These are phyloP conservation scores for Zeugodacus cucurbitae DNA, from an alignment of 1,140 invertebrate genomes.

Conservation along the genomic window DNA sequence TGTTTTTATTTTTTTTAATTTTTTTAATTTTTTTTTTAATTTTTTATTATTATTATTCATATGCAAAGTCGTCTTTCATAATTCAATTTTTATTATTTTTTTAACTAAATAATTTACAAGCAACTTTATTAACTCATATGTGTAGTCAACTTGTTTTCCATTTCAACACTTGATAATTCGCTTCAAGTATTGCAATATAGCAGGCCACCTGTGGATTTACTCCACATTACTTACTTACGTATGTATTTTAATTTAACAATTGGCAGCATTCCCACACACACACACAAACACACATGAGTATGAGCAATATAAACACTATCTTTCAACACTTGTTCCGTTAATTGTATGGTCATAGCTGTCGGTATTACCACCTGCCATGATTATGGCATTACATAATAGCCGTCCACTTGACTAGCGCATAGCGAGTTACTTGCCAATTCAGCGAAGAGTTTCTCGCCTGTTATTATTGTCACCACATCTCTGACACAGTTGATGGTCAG, in stretches of 20 bases:
- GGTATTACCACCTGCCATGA: not conserved
- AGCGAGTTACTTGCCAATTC: not conserved
- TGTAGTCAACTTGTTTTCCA: not conserved
- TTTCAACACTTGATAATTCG: no score
- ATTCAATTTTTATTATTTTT: no score
- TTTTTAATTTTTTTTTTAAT: no score
- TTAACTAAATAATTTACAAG: not conserved
- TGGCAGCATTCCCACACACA: no score
- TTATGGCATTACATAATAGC: not conserved
- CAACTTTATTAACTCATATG: not conserved
- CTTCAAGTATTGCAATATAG: no score
- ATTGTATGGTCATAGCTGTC: not conserved
- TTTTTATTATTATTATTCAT: no score
- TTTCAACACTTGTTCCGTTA: conserved; percentile 17
- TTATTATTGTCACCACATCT: not conserved
- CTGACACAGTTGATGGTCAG: not conserved
- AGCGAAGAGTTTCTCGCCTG: not conserved
- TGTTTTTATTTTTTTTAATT: no score
- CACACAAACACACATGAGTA: no score
- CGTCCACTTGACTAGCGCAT: not conserved
- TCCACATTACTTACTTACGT: not conserved
- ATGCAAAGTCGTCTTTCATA: no score
- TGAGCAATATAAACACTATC: not conserved
- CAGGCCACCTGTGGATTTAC: not conserved
- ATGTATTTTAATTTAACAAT: no score